Evolutionary conservation across 1,140 invertebrate genomes (phyloP).

Genomic region (Macrotrachela quadricornifera): DNA sequence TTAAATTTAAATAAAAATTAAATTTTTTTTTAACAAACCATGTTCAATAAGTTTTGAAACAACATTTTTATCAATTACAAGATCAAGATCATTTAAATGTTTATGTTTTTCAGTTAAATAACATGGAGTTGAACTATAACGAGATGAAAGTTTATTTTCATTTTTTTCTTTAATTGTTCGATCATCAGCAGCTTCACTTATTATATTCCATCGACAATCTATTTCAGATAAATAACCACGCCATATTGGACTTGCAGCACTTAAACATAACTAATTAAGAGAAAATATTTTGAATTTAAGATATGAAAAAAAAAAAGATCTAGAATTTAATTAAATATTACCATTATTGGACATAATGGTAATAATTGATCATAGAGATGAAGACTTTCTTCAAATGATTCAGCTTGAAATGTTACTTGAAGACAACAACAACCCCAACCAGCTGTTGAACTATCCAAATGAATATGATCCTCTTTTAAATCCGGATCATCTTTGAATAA

Average conservation of each 20-base stretch:
- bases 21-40: no score
- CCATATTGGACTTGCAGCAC: slow-evolving; percentile 80
- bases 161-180: slow-evolving; percentile 79
- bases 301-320: neutral
- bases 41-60: slow-evolving; percentile 57
- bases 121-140: slow-evolving; percentile 90
- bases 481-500: no score
- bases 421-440: slow-evolving; percentile 97
- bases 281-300: no score
- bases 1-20: no score
- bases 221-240: slow-evolving; percentile 75
- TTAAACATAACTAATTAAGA: slow-evolving; percentile 78
- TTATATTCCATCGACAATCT: slow-evolving; percentile 90
- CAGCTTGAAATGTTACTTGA: slow-evolving; percentile 68
- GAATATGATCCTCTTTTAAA: slow-evolving; percentile 47
- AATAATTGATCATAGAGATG: slow-evolving; percentile 90
- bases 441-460: slow-evolving; percentile 97
- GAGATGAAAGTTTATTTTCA: slow-evolving; percentile 34
- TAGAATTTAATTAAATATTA: slow-evolving; percentile 19
- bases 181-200: slow-evolving; percentile 80
- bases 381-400: slow-evolving; percentile 80
- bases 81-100: slow-evolving; percentile 69
- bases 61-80: slow-evolving; percentile 62
- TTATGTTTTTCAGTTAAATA: slow-evolving; percentile 70
- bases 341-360: slow-evolving; percentile 87